A percentile compares a stretch with the other conserved stretches of the same genome.
phyloP scores from a whole-genome alignment of 2,113 vertebrate genomes.

The Todiramphus saurophagus region DNA sequence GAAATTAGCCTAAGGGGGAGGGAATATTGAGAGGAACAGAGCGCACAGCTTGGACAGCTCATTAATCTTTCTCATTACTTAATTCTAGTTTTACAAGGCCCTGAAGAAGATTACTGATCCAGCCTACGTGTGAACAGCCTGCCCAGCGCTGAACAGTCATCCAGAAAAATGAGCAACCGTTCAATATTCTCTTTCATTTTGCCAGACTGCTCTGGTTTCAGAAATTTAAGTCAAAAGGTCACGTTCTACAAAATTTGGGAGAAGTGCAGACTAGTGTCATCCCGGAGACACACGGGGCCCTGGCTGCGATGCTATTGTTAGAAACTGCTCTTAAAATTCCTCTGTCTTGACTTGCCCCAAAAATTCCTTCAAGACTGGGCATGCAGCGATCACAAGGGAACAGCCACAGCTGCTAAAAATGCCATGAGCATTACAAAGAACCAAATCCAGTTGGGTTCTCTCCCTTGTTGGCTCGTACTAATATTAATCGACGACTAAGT shows the following conservation, averaged over 20 bases:
- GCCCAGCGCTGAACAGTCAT: background rate
- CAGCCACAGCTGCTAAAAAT: conserved; percentile 60
- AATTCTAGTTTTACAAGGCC: background rate
- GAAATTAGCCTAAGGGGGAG: background rate
- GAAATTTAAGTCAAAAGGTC: conserved; percentile 1
- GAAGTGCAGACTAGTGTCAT: background rate
- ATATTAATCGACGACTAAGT: conserved; percentile 40
- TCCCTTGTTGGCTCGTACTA: background rate
- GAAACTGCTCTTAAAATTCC: background rate
- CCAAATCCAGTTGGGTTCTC: background rate
- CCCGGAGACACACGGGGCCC: background rate
- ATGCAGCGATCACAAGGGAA: conserved; percentile 33
- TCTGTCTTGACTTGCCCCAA: conserved; percentile 48
- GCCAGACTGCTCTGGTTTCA: background rate
- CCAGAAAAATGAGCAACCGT: background rate
- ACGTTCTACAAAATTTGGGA: background rate
- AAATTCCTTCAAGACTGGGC: conserved; percentile 61
- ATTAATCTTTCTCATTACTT: conserved; percentile 46
- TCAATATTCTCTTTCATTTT: background rate
- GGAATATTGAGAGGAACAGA: background rate
- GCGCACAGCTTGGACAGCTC: background rate
- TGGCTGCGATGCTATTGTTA: conserved; percentile 43
- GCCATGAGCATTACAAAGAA: conserved; percentile 56
- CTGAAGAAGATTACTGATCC: conserved; percentile 2
- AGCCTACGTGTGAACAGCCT: background rate